Base-by-base conservation (phyloP, 2,797 vertebrate species). In the Pyrrhura leucotis region DNA sequence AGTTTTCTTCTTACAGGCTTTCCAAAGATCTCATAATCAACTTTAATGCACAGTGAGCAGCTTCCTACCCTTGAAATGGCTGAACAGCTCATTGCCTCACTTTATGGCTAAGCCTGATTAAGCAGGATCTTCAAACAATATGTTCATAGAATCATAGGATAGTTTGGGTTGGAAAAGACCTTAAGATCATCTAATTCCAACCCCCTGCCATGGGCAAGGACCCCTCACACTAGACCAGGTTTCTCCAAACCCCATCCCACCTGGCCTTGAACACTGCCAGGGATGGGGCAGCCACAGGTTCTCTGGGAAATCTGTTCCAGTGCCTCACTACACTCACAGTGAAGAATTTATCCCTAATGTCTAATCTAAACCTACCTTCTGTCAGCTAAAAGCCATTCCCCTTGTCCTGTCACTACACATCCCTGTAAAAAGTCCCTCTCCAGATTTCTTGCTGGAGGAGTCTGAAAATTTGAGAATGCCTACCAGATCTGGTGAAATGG, bases 1-100 rank as follows among this genome's bases (percentile, higher is more conserved):
- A 18, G 37, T 39, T 74, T 90, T 51, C 35, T 67, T 9, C 8
- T 63, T 29, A 33, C 1, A 29, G 25, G n/a, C 39, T 83, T 89
- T 84, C 65, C 68, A 67, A 71, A 89, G n/a, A 13, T 29, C 23
- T 78, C 40, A 8, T 2, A 0, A 29, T 19, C 0, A 0, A 28
- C 62, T 53, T 61, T 5, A 39, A 6, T 11, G 39, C 37, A 13
- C 18, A 50, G 33, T 25, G 12, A 88, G 19, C 50, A 59, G 20
- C 37, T 71, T 47, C 28, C 31, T 14, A 22, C 21, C n/a, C 82
- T 72, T 54, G 65, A 85, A 85, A 68, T 10, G 28, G 21, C 62
- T 81, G 33, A 42, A 25, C 44, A 72, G 47, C 51, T 73, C 16
- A 4, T 54, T 77, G 44, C 5, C 54, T 66, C 2, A 61, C 53